A percentile compares a stretch with the other conserved stretches of the same genome.
Evolutionary conservation across 2,797 vertebrate genomes (phyloP).

Genomic region (Lepidocolaptes lacrymiger): DNA sequence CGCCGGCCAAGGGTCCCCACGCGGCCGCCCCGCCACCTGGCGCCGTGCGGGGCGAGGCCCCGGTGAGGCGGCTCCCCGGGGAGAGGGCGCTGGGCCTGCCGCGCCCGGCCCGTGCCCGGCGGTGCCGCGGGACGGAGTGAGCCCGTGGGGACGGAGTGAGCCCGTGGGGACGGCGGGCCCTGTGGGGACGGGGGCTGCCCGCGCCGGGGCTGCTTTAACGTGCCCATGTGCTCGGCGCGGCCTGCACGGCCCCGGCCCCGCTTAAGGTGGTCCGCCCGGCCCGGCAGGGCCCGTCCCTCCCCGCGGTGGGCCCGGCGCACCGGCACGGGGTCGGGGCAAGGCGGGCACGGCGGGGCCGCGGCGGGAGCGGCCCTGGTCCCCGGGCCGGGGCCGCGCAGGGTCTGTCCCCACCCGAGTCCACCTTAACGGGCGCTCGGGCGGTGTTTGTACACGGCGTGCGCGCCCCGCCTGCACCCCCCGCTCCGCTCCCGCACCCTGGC

Average conservation of each 20-base stretch:
- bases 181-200: neutral
- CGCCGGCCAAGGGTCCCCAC: neutral
- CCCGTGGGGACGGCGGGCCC: no score
- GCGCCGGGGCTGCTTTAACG: conserved; percentile 51
- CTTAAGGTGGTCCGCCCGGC: conserved; percentile 63
- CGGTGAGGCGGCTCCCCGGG: neutral
- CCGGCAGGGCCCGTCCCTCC: neutral
- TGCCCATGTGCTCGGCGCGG: conserved; percentile 58
- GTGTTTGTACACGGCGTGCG: neutral
- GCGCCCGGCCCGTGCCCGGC: no score
- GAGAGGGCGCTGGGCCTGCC: neutral
- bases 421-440: conserved; percentile 68
- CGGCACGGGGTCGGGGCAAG: fast-evolving
- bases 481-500: neutral
- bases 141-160: neutral
- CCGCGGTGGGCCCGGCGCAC: no score
- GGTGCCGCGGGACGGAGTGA: no score
- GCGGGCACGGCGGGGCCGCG: fast-evolving
- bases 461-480: neutral
- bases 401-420: conserved; percentile 42
- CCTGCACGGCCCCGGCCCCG: conserved; percentile 11
- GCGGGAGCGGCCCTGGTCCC: no score
- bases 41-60: neutral
- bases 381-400: no score
- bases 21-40: neutral